Evolutionary conservation across 2,113 vertebrate species (phyloP).

Genomic region (Neolamprologus sp.): DNA sequence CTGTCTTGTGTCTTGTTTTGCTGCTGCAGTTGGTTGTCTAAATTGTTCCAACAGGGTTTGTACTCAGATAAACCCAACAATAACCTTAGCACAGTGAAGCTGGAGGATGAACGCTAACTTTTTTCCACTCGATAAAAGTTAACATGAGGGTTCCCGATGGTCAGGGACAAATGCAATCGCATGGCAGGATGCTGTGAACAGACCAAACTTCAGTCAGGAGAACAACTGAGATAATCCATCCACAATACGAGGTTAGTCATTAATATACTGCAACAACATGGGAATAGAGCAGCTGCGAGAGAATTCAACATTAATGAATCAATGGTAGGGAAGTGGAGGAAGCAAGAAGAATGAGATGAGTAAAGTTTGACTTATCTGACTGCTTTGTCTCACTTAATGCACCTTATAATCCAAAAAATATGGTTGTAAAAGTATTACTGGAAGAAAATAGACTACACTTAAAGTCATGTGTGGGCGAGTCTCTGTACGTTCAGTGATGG

Average conservation of each 20-base stretch:
- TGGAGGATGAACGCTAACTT: fast-evolving
- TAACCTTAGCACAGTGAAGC: background rate
- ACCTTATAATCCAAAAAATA: background rate
- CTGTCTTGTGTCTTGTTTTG: no score
- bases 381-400: background rate
- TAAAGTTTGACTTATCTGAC: background rate
- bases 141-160: fast-evolving
- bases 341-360: background rate
- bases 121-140: background rate
- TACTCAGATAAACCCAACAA: no score
- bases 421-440: fast-evolving
- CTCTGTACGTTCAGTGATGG: background rate
- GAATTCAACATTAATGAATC: background rate
- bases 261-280: background rate
- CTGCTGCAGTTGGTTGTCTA: no score
- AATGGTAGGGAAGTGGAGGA: fast-evolving
- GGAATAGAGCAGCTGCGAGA: fast-evolving
- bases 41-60: no score
- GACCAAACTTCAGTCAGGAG: fast-evolving
- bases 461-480: background rate
- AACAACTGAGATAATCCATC: background rate
- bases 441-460: background rate
- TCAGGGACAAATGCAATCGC: background rate
- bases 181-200: background rate
- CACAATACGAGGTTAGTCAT: background rate